Conservation (phyloP, 30 jellyfish, hydroid and myxozoan species). For the Aurelia coerulea region DNA sequence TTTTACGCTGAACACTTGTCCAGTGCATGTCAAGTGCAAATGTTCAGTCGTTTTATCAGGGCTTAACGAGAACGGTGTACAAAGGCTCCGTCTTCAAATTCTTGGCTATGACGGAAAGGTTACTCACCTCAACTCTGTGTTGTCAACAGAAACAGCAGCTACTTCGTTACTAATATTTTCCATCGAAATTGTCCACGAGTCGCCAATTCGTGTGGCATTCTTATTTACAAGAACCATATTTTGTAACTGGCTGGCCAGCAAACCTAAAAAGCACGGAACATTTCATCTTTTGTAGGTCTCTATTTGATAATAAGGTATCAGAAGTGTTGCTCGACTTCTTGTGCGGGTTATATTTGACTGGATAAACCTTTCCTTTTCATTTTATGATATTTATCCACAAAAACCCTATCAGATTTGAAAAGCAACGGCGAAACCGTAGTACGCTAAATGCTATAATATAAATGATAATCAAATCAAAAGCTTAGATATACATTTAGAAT, state of each 20-base stretch:
- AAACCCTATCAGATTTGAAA: too few species aligned
- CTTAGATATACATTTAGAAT: too few species aligned
- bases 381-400: too few species aligned
- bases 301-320: not conserved
- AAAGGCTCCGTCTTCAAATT: too few species aligned
- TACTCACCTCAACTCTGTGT: constrained; percentile 13
- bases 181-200: constrained; percentile 52
- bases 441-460: too few species aligned
- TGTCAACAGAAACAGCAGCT: constrained; percentile 21
- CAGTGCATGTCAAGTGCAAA: not conserved
- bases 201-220: constrained; percentile 64
- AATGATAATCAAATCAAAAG: too few species aligned
- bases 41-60: too few species aligned
- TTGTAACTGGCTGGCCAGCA: constrained; percentile 39
- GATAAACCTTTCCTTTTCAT: too few species aligned
- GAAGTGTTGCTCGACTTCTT: not conserved
- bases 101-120: not conserved
- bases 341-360: not conserved
- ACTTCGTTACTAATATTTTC: constrained; percentile 5
- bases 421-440: too few species aligned
- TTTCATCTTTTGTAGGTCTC: not conserved
- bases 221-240: constrained; percentile 23
- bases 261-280: not conserved
- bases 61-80: too few species aligned
- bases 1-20: too few species aligned